Base-by-base conservation (phyloP, 2,888 invertebrate genomes). In the Marasmarcha lunaedactyla region DNA sequence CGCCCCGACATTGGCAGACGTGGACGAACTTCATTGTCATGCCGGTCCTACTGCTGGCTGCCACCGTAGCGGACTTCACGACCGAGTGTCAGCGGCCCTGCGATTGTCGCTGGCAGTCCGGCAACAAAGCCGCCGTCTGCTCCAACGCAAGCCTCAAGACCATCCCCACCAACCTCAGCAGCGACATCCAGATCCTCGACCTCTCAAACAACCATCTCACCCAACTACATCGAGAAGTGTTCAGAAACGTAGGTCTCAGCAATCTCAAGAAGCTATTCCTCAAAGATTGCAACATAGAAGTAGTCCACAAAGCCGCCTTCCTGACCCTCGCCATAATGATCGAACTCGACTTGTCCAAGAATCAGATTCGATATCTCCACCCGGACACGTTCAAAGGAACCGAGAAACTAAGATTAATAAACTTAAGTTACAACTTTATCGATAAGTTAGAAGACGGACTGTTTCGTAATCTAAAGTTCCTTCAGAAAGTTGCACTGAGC, bases 71-170 rank as follows among this genome's bases (percentile, higher is more conserved):
- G 45, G 84, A 83, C 54, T 88, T 88, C 66, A 85, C 86, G 42
- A 85, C 86, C 35, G 85, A 86, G 65, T 92, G 91, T 74, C 87
- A 88, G 46, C 72, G 86, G 47, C 85, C 85, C 12, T 95, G 95
- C 72, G 89, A 90, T 60, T 95, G 95, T 68, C 89, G 90, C 57
- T 95, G 95, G 95, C 89, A 89, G 41, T 90, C 90, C 15, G 94
- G 95, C 1, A 93, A 91, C 67, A 93, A 91, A 68, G 89, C 90
- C 1, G 95, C 94, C 15, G 91, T 94, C 55, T 96, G 96, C 71
- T 87, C 87, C 37, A 86, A 86, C 45, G 87, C 87, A 35, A 86
- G 87, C 27, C 84, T 93, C 14, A 87, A 76, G 43, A 64, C 85
- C 20, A 87, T 96, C 37, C 95, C 95, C 1, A 81, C 76, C 1